Conservation (phyloP, 1,140 invertebrate genomes). For the Brachystomella parvula region DNA sequence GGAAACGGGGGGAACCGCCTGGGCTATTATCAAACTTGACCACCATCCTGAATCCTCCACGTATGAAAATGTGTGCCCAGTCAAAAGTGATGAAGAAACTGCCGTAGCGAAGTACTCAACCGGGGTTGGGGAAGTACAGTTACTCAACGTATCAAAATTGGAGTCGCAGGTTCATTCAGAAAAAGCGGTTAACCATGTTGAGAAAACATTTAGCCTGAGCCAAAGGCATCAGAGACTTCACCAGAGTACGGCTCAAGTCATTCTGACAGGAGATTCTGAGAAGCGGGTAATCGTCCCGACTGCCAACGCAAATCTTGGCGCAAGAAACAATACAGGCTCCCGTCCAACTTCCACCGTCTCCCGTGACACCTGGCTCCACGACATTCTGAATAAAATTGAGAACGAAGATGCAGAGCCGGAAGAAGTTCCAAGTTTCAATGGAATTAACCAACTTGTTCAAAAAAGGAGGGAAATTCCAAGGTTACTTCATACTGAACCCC, state of each 20-base stretch:
- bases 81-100: not conserved
- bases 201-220: too few species aligned
- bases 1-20: too few species aligned
- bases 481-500: too few species aligned
- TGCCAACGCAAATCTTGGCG: too few species aligned
- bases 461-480: too few species aligned
- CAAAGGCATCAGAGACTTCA: too few species aligned
- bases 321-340: not conserved
- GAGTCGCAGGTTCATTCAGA: not conserved
- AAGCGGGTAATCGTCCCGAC: too few species aligned
- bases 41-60: not conserved
- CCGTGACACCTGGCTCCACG: not conserved
- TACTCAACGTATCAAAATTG: not conserved
- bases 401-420: not conserved
- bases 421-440: not conserved
- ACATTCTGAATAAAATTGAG: not conserved
- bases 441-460: too few species aligned
- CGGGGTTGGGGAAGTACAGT: not conserved
- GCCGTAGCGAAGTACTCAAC: not conserved
- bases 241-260: too few species aligned
- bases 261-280: too few species aligned
- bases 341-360: not conserved
- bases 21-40: not conserved
- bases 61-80: not conserved
- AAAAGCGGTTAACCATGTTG: too few species aligned